Evolutionary conservation across 2,113 vertebrate species (phyloP).

Genomic region (Meles meles): DNA sequence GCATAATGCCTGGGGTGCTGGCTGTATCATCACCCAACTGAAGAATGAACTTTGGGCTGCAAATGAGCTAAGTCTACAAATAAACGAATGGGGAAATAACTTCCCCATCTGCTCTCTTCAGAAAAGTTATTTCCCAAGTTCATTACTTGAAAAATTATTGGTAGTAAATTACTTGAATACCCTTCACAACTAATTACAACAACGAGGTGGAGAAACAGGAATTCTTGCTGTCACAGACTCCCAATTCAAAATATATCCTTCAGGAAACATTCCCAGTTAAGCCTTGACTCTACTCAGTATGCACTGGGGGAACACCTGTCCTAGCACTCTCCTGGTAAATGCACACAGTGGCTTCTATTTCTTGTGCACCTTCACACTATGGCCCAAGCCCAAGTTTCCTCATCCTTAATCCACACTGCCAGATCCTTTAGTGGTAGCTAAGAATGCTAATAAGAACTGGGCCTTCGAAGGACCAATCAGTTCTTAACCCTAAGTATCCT

Average conservation of each 20-base stretch:
- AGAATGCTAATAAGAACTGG: constrained; percentile 4
- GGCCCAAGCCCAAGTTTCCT: neutral
- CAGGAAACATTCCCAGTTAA: constrained; percentile 50
- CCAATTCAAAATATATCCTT: neutral
- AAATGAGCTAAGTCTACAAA: neutral
- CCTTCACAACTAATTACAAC: constrained; percentile 36
- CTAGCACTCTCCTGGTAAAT: neutral
- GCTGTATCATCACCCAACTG: neutral
- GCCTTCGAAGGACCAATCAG: neutral
- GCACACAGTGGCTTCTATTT: neutral
- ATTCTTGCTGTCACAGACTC: neutral
- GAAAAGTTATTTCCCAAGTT: constrained; percentile 53
- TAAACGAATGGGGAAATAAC: neutral
- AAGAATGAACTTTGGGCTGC: neutral
- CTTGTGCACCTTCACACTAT: neutral
- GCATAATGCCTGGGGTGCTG: neutral
- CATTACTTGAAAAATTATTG: constrained; percentile 26
- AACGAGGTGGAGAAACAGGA: neutral
- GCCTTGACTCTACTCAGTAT: neutral
- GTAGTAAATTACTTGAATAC: constrained; percentile 28
- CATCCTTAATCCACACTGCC: neutral
- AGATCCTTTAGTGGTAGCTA: neutral
- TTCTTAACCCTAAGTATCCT: neutral
- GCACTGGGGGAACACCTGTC: neutral
- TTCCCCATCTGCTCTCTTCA: neutral